Evolutionary conservation across 2,113 vertebrate genomes (phyloP), one percentile per base, ranked within the genome.

Genomic region (Eidolon helvum): DNA sequence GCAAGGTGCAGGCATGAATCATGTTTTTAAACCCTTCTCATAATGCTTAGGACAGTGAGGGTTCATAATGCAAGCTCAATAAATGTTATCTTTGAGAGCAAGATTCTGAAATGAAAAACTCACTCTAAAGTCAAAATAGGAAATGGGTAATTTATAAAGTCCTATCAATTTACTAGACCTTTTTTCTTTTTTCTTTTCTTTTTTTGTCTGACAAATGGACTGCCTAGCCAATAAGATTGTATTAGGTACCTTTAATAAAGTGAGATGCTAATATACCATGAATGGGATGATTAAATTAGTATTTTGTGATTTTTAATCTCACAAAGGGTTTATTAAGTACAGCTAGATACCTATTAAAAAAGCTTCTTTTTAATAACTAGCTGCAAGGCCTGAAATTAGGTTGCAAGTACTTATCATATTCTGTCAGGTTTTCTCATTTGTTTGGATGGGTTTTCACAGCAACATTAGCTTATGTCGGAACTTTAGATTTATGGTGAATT

Each of bases 241-340:
- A 79, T 91, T 43, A 75, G 8, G 11, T 61, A 65, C 16, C 83
- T 94, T 95, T 88, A 93, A 97, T 92, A 86, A 94, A 96, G 15
- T 53, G 30, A 95, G 48, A 82, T 86, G 18, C 38, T 74, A 83
- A 94, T 65, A 87, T 96, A 79, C 26, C 22, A 90, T 69, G 43
- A 95, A 84, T 53, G 16, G 12, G 4, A 53, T 96, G 50, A 96
- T 94, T 89, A 75, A 87, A 79, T 74, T 92, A n/a, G 26, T 21
- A 88, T 83, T 95, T 90, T 83, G 40, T 91, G 75, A 78, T 91
- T 88, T 96, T 96, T 91, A 74, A 96, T 90, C n/a, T 96, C 50
- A 83, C 48, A 66, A 72, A 71, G 38, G 15, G 26, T 89, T 96
- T 96, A 88, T 94, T 95, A 96, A 91, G 35, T 85, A 68, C 28